Base-by-base conservation (phyloP, 1,140 invertebrate species). In the Bombus difficillimus region DNA sequence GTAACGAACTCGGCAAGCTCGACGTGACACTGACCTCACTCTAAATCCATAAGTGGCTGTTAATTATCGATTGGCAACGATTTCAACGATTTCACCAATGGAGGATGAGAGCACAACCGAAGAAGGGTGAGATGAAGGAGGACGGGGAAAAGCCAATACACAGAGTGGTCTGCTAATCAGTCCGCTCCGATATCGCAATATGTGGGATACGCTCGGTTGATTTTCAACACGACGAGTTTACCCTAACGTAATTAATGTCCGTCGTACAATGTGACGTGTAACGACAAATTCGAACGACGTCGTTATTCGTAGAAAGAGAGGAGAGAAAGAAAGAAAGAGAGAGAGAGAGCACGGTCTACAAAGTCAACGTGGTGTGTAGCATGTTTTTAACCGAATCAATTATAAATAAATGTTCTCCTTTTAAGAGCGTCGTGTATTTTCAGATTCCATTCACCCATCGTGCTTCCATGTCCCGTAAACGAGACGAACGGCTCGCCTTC, bases 11-110 rank as follows among this genome's bases (percentile, higher is more conserved):
- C 66, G 62, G 71, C 47, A 39, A 83, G 72, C 62, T 34, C 66
- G 39, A 59, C 39, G 76, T 85, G 82, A 88, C 86, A 88, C 86
- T 83, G 85, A 83, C 77, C 85, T 85, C 77, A 84, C 87, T 78
- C 41, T 71, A 79, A 88, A 80, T 76, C 80, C 66, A 77, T 75
- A 79, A 88, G 72, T 66, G 81, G 53, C 12, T 57, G 37, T 81
- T 71, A 64, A 81, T 88, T 88, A 89, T 81, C 73, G 62, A 85
- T 53, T n/a, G 68, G 18, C 72, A 72, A 73, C 72, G 76, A 75
- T 82, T 89, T 77, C 75, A 79, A 64, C 53, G 64, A 82, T 75
- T 88, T 76, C 84, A 68, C 32, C 47, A 47, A 53, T 9, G 10
- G 32, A 25, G 43, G 34, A n/a, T 57, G 47, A 41, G 43, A 34